Base-by-base conservation (phyloP, 2,113 vertebrate genomes). In the Brachyhypopomus occidentalis region DNA sequence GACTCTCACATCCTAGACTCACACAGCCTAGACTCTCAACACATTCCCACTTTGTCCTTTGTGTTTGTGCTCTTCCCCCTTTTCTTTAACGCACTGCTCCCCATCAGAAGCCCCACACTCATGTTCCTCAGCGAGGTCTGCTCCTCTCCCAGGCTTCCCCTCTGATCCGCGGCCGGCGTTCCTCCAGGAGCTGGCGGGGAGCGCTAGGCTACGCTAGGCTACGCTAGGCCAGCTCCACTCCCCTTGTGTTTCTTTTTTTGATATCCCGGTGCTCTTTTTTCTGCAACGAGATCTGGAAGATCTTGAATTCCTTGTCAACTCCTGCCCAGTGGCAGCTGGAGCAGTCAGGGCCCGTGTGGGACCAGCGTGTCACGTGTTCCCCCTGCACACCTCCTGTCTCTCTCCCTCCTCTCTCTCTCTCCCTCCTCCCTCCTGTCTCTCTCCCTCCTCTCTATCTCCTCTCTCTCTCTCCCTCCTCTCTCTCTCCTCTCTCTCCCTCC, bases 261-360 rank as follows among this genome's bases (percentile, higher is more conserved):
- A 86, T 77, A 74, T 64, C 60, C 41, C 79, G 82, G 75, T 77
- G 38, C 69, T 78, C 8, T 84, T 62, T 76, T 79, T 81, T 84
- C 82, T 84, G 80, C 76, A 59, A 87, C 69, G 66, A 76, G 83
- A 81, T 75, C 76, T 60, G 86, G 85, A 84, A 30, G 30, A 87
- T 88, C 82, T 85, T 41, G 27, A 78, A 88, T 89, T 88, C 87
- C 87, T 86, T 89, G 86, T 88, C 81, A 89, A 88, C 84, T 86
- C 66, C 75, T 87, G 85, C 87, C 87, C 88, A 84, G 73, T 86
- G 85, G 77, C 88, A 89, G 88, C 88, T 89, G 87, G 85, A 84
- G 70, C 36, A 84, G 80, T 66, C 64, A 38, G 77, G 81, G 77
- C 75, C 69, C 52, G 36, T n/a, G 45, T 11, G 80, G 76, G 81